Evolutionary conservation across 2,797 vertebrate genomes (phyloP).

Genomic region (Anguilla megastoma): DNA sequence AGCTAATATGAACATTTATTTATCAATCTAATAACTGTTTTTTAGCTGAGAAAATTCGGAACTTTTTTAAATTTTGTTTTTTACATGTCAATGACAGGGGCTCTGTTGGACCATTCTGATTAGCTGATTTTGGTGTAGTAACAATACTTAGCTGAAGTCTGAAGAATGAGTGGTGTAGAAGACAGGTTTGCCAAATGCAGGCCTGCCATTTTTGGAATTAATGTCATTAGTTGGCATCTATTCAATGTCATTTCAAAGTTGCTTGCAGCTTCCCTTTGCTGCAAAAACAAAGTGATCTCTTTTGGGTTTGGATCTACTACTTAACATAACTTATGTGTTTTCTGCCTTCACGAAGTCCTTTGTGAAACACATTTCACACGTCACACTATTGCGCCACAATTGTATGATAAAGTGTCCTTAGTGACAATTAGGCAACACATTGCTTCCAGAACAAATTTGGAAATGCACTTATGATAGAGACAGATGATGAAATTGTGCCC

Average conservation of each 20-base stretch:
- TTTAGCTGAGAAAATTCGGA: neutral
- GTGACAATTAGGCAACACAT: neutral
- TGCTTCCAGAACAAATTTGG: neutral
- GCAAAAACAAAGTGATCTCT: neutral
- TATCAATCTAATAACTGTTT: neutral
- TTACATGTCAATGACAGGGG: neutral
- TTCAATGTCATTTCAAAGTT: constrained; percentile 22
- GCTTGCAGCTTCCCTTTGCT: neutral
- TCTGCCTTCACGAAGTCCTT: neutral
- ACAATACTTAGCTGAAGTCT: neutral
- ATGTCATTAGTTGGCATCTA: constrained; percentile 7
- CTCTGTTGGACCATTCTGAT: neutral
- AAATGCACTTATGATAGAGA: neutral
- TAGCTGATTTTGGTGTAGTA: neutral
- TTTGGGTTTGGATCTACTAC: neutral
- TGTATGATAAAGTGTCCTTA: neutral
- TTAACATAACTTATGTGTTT: neutral
- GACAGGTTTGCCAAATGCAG: neutral
- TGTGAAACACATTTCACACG: neutral
- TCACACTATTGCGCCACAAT: neutral
- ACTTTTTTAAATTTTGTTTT: neutral
- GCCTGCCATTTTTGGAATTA: neutral
- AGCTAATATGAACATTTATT: neutral
- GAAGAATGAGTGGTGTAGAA: neutral
- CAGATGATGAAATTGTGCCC: neutral